A percentile compares a stretch with the other conserved stretches of the same genome.
Conservation (phyloP, 1,140 invertebrate genomes). For the Neodiprion lecontei region DNA sequence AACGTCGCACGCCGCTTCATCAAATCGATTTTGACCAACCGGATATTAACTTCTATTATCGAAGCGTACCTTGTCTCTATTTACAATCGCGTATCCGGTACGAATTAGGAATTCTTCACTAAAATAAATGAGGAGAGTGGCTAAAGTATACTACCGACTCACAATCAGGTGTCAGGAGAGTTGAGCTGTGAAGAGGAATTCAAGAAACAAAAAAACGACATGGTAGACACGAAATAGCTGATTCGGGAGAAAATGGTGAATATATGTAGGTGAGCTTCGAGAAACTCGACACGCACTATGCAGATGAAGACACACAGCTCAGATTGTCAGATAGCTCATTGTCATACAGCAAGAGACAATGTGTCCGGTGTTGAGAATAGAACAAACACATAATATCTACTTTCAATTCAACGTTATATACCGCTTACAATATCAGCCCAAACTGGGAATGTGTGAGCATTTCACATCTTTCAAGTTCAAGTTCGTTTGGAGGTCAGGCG, state of each 20-base stretch:
- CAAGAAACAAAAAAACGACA: no score
- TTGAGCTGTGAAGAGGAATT: no score
- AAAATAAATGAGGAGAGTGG: background rate
- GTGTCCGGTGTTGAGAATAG: background rate
- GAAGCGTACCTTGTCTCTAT: background rate
- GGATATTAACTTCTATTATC: background rate
- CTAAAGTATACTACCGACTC: no score
- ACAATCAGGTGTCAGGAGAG: no score
- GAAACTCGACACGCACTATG: no score
- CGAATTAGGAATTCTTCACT: background rate
- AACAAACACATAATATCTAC: background rate
- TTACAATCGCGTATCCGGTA: background rate
- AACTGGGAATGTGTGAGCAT: constrained; percentile 3
- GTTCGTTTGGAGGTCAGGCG: constrained; percentile 30
- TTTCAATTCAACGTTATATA: background rate
- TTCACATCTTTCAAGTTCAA: constrained; percentile 41
- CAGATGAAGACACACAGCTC: no score
- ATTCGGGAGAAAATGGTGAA: no score
- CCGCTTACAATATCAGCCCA: background rate
- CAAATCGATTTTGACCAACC: background rate
- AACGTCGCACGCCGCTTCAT: background rate
- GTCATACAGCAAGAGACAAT: background rate
- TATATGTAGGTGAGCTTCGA: no score
- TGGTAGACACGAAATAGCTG: no score
- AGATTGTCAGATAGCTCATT: background rate